These are phyloP conservation scores for Hystrix cristata DNA, from an alignment of 2,113 vertebrate genomes.

Conservation along the genomic window DNA sequence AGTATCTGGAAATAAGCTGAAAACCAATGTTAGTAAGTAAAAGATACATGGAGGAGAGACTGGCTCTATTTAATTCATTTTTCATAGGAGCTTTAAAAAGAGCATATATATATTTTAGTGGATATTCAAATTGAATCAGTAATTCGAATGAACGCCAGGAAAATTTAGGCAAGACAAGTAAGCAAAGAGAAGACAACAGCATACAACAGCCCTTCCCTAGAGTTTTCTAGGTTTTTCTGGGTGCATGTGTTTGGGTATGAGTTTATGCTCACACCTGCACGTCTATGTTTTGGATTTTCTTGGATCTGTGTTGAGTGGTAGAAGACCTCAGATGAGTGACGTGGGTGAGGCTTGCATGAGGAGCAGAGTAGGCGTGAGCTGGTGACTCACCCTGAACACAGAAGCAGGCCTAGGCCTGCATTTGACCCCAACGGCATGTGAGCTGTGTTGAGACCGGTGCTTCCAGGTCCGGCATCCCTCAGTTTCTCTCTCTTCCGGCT, in stretches of 20 bases:
- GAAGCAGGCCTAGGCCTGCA: fast-evolving
- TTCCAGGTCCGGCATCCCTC: too few species aligned
- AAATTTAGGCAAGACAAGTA: neutral
- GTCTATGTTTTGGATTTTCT: neutral
- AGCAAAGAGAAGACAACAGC: neutral
- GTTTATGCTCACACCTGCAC: fast-evolving
- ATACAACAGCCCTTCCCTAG: neutral
- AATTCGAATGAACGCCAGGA: neutral
- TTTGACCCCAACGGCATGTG: too few species aligned
- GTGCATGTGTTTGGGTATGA: neutral
- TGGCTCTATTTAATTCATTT: neutral
- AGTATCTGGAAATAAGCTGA: neutral
- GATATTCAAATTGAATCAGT: neutral
- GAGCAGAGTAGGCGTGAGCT: neutral
- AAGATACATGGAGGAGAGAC: neutral
- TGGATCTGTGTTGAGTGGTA: neutral
- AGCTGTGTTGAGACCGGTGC: too few species aligned
- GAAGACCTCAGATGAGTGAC: neutral
- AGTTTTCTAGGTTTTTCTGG: neutral
- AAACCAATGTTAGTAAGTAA: neutral
- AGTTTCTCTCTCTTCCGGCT: neutral
- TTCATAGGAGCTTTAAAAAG: neutral
- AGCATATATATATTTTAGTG: neutral
- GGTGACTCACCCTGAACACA: fast-evolving
- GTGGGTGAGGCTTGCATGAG: neutral